These are phyloP conservation scores for Tipula confusa DNA, from an alignment of 2,888 invertebrate genomes.

Conservation along the genomic window DNA sequence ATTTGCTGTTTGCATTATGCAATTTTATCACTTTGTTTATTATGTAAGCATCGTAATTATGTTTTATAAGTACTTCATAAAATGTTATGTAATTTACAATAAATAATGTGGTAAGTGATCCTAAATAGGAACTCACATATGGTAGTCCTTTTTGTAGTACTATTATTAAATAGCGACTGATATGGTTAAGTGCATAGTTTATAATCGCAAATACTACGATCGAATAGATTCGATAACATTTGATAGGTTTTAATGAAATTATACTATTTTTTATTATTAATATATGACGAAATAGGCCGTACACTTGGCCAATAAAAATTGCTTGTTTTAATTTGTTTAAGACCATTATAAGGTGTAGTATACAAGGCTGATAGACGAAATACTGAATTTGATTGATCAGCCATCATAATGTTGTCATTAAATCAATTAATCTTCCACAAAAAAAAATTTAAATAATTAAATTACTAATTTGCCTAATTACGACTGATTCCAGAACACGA, in stretches of 20 bases:
- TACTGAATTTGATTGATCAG: no score
- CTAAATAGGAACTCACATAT: neutral
- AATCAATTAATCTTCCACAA: no score
- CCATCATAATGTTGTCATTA: no score
- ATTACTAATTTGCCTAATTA: no score
- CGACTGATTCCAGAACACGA: no score
- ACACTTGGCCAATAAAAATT: neutral
- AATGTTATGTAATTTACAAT: neutral
- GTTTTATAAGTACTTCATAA: neutral
- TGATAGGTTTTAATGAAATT: neutral
- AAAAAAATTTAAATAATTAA: no score
- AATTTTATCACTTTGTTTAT: neutral
- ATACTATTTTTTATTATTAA: neutral
- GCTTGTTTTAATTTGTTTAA: neutral
- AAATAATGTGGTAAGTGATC: neutral
- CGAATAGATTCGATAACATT: neutral
- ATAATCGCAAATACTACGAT: neutral
- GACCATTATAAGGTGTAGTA: no score
- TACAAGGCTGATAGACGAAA: no score
- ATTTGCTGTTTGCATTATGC: neutral
- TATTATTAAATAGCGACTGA: neutral
- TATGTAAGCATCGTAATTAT: neutral
- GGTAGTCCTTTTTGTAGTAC: neutral
- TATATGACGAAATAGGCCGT: neutral
- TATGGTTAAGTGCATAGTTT: neutral